Conservation (phyloP, 2,113 vertebrate species). For the Tenebrosternarchus preto region DNA sequence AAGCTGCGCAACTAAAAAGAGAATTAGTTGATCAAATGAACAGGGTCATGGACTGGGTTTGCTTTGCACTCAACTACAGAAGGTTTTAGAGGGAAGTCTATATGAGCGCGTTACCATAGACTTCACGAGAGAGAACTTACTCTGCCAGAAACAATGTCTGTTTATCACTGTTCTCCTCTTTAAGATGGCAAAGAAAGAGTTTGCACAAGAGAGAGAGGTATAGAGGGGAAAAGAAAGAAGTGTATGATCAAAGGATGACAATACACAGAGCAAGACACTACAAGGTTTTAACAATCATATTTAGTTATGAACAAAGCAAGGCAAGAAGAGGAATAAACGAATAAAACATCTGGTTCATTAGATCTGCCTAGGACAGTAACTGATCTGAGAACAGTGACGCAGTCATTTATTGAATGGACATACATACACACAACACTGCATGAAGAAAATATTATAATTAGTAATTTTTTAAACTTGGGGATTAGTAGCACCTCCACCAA, state of each 20-base stretch:
- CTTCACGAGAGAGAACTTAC: conserved; percentile 80
- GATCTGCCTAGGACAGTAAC: no score
- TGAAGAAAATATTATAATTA: no score
- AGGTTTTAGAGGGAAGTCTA: conserved; percentile 43
- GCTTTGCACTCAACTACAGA: conserved; percentile 22
- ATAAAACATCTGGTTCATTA: no score
- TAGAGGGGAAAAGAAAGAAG: conserved; percentile 41
- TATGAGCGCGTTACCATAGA: conserved; percentile 37
- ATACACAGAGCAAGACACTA: conserved; percentile 23
- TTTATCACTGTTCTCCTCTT: conserved; percentile 82
- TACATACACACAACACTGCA: no score
- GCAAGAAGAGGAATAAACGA: conserved; percentile 15
- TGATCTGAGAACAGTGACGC: no score
- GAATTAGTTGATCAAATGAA: no score
- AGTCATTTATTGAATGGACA: no score
- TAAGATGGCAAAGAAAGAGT: conserved; percentile 72
- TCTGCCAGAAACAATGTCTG: conserved; percentile 79
- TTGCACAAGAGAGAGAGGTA: conserved; percentile 44
- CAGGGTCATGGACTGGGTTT: not conserved
- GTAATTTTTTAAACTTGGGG: no score
- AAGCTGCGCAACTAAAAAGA: no score
- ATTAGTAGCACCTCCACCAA: no score
- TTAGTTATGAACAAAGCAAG: conserved; percentile 34
- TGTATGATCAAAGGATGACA: conserved; percentile 27
- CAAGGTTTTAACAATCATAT: conserved; percentile 30